A percentile compares a stretch with the other conserved stretches of the same genome.
Evolutionary conservation across 2,888 invertebrate species (phyloP).

Genomic region (Agrochola circellaris): DNA sequence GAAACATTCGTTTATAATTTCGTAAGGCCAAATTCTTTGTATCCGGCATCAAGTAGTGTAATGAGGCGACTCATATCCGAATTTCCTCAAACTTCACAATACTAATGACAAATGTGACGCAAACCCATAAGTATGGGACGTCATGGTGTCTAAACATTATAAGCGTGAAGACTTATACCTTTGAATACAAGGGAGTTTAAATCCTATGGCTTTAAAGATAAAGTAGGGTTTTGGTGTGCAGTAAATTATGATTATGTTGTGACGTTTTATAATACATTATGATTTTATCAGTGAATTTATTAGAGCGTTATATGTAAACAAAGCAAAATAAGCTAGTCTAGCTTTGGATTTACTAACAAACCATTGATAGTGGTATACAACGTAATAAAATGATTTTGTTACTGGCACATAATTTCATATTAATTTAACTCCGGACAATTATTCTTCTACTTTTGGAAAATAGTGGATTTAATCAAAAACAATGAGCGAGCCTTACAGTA

Average conservation of each 20-base stretch:
- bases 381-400: not conserved
- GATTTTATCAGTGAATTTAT: constrained; percentile 35
- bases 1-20: constrained; percentile 37
- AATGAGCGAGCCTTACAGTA: too few relatives aligned
- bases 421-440: not conserved
- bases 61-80: constrained; percentile 59
- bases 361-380: not conserved
- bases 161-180: constrained; percentile 65
- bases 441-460: not conserved
- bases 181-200: constrained; percentile 25
- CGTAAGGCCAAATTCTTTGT: constrained; percentile 32
- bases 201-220: not conserved
- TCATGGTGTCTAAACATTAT: constrained; percentile 70
- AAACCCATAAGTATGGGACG: constrained; percentile 69
- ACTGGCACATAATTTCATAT: not conserved
- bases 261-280: constrained; percentile 44
- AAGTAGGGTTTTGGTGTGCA: not conserved
- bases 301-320: constrained; percentile 50
- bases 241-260: constrained; percentile 14
- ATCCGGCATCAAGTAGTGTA: constrained; percentile 55
- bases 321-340: not conserved
- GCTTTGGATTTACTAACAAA: not conserved
- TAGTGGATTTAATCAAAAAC: too few relatives aligned
- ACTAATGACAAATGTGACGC: constrained; percentile 62
- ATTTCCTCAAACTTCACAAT: constrained; percentile 60